These are phyloP conservation scores for Lasiurus cinereus DNA, from an alignment of 2,113 vertebrate genomes.

Conservation along the genomic window DNA sequence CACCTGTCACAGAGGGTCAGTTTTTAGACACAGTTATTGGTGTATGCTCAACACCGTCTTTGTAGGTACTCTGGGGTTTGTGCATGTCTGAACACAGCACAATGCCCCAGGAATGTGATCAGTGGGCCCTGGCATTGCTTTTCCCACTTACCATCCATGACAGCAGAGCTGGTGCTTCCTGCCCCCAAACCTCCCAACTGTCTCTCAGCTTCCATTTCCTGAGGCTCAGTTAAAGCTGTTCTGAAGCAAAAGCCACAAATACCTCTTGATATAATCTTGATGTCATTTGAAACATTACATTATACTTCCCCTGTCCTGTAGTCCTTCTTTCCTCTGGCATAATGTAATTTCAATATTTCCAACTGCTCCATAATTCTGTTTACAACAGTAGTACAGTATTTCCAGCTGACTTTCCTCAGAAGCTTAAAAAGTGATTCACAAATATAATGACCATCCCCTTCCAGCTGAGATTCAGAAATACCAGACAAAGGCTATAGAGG, in stretches of 20 bases:
- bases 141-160: not conserved
- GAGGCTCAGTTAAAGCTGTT: not conserved
- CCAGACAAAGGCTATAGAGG: not conserved
- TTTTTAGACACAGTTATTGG: not conserved
- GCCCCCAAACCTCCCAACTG: not conserved
- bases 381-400: slow-evolving; percentile 11
- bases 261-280: accelerated
- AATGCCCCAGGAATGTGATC: not conserved
- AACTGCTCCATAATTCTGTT: not conserved
- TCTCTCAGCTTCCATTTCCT: slow-evolving; percentile 39
- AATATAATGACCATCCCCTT: slow-evolving; percentile 11
- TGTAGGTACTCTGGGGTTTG: not conserved
- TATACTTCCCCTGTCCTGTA: not conserved
- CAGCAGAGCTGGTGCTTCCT: not conserved
- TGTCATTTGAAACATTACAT: slow-evolving; percentile 50
- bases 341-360: slow-evolving; percentile 62
- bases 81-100: not conserved
- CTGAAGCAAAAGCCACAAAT: not conserved
- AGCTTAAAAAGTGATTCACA: slow-evolving; percentile 60
- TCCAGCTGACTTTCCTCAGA: slow-evolving; percentile 63
- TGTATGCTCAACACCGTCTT: not conserved
- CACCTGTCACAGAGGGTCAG: not conserved
- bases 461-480: slow-evolving; percentile 43
- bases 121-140: not conserved
- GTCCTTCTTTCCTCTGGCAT: not conserved